Percentiles rank a stretch among this genome's conserved stretches.
Evolutionary conservation across 2,888 invertebrate genomes (phyloP).

Genomic region (Bombyx huttoni): DNA sequence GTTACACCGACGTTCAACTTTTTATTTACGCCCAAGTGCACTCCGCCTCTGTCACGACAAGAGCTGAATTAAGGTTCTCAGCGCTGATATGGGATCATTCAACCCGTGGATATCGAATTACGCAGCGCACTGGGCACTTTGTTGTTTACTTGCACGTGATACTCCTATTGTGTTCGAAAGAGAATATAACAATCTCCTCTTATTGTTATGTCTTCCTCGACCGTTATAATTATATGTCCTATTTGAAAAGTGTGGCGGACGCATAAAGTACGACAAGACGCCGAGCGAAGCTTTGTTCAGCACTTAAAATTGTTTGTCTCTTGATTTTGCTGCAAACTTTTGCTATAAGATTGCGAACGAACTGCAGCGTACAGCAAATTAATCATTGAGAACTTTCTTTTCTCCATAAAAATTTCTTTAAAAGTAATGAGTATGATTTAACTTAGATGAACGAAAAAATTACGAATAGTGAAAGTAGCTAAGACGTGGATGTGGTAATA

Average conservation of each 20-base stretch:
- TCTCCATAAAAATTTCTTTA: background rate
- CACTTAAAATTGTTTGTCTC: background rate
- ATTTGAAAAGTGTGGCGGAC: background rate
- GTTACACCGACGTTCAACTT: conserved; percentile 64
- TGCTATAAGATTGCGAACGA: background rate
- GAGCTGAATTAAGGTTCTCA: conserved; percentile 67
- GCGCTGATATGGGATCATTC: conserved; percentile 70
- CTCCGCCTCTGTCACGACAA: conserved; percentile 57
- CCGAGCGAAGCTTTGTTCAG: background rate
- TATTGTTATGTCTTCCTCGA: background rate
- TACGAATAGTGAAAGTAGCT: no score
- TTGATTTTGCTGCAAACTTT: background rate
- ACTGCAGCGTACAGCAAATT: conserved; percentile 3
- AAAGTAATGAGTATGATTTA: no score
- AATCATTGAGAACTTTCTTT: conserved; percentile 1
- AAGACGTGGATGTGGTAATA: background rate
- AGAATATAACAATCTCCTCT: conserved; percentile 3
- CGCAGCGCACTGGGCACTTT: conserved; percentile 62
- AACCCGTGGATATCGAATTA: conserved; percentile 67
- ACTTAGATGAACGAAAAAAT: no score
- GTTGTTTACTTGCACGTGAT: conserved; percentile 65
- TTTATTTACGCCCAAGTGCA: conserved; percentile 71
- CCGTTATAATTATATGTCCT: background rate
- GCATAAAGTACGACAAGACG: background rate
- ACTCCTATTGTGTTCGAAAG: conserved; percentile 36